These are phyloP conservation scores for Clanis bilineata DNA, from an alignment of 2,888 invertebrate species.

Conservation along the genomic window DNA sequence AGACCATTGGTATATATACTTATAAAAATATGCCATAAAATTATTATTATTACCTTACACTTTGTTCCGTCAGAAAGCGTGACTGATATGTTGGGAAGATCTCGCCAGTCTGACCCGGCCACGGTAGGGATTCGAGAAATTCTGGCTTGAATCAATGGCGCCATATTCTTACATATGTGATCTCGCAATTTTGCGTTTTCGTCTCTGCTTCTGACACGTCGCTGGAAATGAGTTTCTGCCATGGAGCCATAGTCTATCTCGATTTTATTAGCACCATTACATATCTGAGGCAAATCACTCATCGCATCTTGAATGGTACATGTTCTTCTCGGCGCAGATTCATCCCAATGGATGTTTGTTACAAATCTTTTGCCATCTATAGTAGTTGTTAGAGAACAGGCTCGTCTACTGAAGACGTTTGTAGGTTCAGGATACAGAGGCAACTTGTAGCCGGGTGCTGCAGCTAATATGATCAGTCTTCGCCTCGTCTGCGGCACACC, in stretches of 20 bases:
- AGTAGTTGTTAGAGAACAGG: conserved; percentile 80
- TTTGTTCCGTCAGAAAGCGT: conserved; percentile 86
- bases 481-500: conserved; percentile 92
- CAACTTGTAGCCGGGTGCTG: conserved; percentile 89
- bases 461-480: conserved; percentile 89
- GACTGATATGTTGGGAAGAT: conserved; percentile 89
- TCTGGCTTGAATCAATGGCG: conserved; percentile 88
- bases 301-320: conserved; percentile 92
- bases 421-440: conserved; percentile 91
- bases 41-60: conserved; percentile 68
- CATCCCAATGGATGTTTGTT: conserved; percentile 83
- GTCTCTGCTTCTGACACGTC: conserved; percentile 84
- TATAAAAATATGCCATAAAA: too few species aligned
- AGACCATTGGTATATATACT: not conserved
- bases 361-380: conserved; percentile 74
- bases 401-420: conserved; percentile 88
- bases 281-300: conserved; percentile 89
- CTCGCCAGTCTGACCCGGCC: conserved; percentile 92
- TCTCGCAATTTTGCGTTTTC: conserved; percentile 84
- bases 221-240: conserved; percentile 89
- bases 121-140: conserved; percentile 88
- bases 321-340: conserved; percentile 88
- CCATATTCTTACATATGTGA: conserved; percentile 93
- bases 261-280: conserved; percentile 86
- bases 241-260: conserved; percentile 88